Base-by-base conservation (phyloP, 2,888 invertebrate genomes). In the Drosophila infuscata region DNA sequence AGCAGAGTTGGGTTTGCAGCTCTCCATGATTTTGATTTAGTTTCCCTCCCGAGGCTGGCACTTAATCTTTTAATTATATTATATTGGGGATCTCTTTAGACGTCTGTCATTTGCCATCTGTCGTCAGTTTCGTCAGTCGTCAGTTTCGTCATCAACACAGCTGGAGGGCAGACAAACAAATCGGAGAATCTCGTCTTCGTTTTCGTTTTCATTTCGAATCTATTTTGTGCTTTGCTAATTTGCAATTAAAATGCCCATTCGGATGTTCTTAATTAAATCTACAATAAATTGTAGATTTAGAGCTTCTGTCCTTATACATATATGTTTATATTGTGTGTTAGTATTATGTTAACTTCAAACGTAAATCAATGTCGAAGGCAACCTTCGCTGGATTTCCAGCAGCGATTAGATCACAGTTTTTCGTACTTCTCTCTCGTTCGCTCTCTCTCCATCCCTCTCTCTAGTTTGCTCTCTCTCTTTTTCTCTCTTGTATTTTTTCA, bases 231-330 rank as follows among this genome's bases (percentile, higher is more conserved):
- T 46, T 48, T 30, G 66, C 74, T 82, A 90, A 85, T 85, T 85
- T 90, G 88, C 91, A 89, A 90, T 73, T 90, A 77, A 87, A 86
- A 90, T 89, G 38, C 56, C 56, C 29, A 25, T 59, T 62, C 51
- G 53, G 65, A 61, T 81, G 73, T 38, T 70, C 70, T 75, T 84
- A 84, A 81, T 89, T 70, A 84, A 84, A 72, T 64, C 63, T 32
- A 20, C 43, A 52, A 46, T 38, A 41, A 71, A 58, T 63, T 56
- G 58, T 62, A 36, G 49, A 68, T 63, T 35, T 60, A n/a, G 29
- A 46, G 66, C 74, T 75, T 41, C 79, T 68, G 74, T 73, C 73
- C 67, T 30, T 20, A 35, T 54, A 53, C 29, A 32, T 30, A n/a
- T 41, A n/a, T 38, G 29, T 49, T 11, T 30, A 30, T 7, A 7